These are phyloP conservation scores for Pharmacophagus antenor DNA, from an alignment of 2,888 invertebrate genomes.

Conservation along the genomic window DNA sequence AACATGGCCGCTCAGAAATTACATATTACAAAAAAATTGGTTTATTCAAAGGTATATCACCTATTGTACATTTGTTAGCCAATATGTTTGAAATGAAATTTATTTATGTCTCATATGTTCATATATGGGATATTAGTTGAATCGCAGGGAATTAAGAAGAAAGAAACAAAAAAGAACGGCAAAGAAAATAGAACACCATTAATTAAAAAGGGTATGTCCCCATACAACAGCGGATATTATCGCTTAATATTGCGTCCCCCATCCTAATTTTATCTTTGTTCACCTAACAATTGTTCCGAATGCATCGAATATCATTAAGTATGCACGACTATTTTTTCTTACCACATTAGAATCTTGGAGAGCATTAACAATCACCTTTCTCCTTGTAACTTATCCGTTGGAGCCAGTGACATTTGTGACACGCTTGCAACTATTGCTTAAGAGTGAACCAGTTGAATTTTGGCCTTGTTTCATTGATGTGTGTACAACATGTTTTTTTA, in stretches of 20 bases:
- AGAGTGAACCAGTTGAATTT: conserved; percentile 21
- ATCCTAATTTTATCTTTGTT: neutral
- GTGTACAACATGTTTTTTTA: conserved; percentile 22
- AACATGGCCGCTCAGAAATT: too few species aligned
- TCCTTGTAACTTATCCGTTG: conserved; percentile 12
- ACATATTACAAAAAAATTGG: too few species aligned
- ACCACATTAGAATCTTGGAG: conserved; percentile 12
- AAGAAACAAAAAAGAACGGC: conserved; percentile 64
- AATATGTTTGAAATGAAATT: neutral
- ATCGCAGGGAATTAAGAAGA: conserved; percentile 60
- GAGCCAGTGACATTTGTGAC: conserved; percentile 26
- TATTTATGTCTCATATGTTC: neutral
- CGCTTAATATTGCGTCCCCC: conserved; percentile 2
- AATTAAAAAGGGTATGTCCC: conserved; percentile 69
- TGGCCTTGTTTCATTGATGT: conserved; percentile 29
- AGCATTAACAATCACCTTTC: conserved; percentile 21
- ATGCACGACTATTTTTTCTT: conserved; percentile 13
- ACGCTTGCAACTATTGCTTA: conserved; percentile 27
- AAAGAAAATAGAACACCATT: conserved; percentile 68
- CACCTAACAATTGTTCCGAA: neutral
- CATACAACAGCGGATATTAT: conserved; percentile 28
- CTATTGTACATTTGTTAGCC: neutral
- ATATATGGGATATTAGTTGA: conserved; percentile 44
- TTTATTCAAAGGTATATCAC: too few species aligned
- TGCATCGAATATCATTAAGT: conserved; percentile 6